Conservation (phyloP, 2,797 vertebrate genomes). For the Fundulus diaphanus region DNA sequence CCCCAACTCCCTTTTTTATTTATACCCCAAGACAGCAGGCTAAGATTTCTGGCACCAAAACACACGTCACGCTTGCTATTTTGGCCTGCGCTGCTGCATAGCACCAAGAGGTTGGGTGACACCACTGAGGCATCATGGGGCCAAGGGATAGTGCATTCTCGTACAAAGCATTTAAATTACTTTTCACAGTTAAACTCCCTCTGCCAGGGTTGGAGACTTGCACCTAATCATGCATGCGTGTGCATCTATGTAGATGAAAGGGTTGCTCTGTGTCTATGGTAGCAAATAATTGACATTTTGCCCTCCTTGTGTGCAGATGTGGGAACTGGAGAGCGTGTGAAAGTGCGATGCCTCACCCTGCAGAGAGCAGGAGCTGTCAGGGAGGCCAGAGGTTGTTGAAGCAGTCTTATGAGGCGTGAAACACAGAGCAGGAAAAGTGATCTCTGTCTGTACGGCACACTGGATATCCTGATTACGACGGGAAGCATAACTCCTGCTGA, state of each 20-base stretch:
- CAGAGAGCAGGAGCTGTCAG: constrained; percentile 38
- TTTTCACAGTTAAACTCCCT: constrained; percentile 52
- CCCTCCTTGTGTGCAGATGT: neutral
- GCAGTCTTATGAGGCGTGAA: constrained; percentile 63
- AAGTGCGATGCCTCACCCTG: constrained; percentile 24
- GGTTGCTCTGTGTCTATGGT: neutral
- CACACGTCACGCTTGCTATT: constrained; percentile 81
- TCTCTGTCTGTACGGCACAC: constrained; percentile 17
- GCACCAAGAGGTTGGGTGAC: constrained; percentile 77
- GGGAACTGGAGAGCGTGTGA: constrained; percentile 27
- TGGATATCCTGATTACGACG: constrained; percentile 26
- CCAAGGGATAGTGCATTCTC: constrained; percentile 52
- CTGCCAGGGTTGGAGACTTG: constrained; percentile 9
- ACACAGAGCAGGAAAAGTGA: constrained; percentile 49
- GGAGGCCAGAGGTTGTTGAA: constrained; percentile 52
- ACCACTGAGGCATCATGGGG: constrained; percentile 60
- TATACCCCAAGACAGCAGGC: constrained; percentile 76
- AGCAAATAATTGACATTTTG: neutral
- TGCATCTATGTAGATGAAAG: neutral
- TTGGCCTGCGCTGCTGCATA: constrained; percentile 79
- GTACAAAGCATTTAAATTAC: constrained; percentile 49
- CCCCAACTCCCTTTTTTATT: constrained; percentile 58
- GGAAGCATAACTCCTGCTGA: constrained; percentile 16
- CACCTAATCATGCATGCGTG: neutral
- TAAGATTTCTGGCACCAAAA: constrained; percentile 89